Evolutionary conservation across 2,888 invertebrate species (phyloP).

Genomic region (Tachina lurida): DNA sequence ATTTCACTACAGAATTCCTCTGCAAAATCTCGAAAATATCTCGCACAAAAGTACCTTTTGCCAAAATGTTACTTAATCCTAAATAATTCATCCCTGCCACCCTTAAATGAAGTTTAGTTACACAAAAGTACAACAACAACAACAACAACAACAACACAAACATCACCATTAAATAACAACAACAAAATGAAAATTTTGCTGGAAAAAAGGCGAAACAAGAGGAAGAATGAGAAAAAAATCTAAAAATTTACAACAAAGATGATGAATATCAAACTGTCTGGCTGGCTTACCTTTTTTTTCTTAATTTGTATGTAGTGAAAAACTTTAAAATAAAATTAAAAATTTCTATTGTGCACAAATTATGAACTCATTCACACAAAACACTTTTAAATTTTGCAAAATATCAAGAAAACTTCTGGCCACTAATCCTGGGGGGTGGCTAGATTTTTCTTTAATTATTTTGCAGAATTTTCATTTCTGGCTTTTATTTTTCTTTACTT

Average conservation of each 20-base stretch:
- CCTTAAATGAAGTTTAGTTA: constrained; percentile 59
- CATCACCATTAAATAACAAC: constrained; percentile 12
- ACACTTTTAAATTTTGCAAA: constrained; percentile 54
- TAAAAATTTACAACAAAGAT: constrained; percentile 54
- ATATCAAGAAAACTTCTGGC: constrained; percentile 74
- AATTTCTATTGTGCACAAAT: background rate
- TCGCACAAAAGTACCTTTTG: constrained; percentile 39
- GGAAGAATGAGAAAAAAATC: constrained; percentile 36
- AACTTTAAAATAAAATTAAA: constrained; percentile 15
- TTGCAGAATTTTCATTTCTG: constrained; percentile 57
- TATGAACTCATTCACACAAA: background rate
- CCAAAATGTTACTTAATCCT: constrained; percentile 40
- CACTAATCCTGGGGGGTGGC: constrained; percentile 82
- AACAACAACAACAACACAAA: constrained; percentile 14
- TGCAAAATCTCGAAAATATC: background rate
- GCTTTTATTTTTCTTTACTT: constrained; percentile 42
- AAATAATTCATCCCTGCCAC: constrained; percentile 62
- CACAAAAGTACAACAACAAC: constrained; percentile 42
- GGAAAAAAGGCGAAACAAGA: constrained; percentile 27
- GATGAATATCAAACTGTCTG: constrained; percentile 61
- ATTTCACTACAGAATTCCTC: background rate
- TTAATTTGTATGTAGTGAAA: background rate
- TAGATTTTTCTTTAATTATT: constrained; percentile 60
- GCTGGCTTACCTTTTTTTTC: constrained; percentile 66
- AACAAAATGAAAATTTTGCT: constrained; percentile 16